These are phyloP conservation scores for Mus spretus DNA, from an alignment of 2,797 vertebrate species.

Conservation along the genomic window DNA sequence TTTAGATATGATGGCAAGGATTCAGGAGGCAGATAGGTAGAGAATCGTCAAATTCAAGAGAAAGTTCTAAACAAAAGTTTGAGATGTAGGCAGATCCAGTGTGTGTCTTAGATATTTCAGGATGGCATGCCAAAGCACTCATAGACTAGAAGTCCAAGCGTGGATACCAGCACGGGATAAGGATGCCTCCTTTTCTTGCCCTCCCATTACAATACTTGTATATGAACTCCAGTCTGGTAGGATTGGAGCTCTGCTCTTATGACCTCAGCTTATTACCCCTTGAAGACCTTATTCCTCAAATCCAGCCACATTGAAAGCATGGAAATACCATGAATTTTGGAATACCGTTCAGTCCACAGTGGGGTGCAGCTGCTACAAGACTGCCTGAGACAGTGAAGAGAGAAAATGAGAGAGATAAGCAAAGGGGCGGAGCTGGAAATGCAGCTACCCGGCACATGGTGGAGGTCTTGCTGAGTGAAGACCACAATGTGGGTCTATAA, in stretches of 20 bases:
- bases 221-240: neutral
- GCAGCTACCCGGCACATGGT: neutral
- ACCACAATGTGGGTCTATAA: neutral
- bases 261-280: neutral
- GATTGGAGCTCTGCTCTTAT: neutral
- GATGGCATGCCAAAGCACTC: neutral
- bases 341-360: neutral
- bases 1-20: neutral
- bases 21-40: neutral
- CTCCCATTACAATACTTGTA: neutral
- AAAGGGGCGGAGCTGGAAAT: neutral
- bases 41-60: neutral
- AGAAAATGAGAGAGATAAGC: neutral
- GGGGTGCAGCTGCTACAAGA: neutral
- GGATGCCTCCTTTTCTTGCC: too few species aligned
- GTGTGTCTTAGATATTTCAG: neutral
- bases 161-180: neutral
- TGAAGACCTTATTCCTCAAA: neutral
- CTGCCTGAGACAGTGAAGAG: neutral
- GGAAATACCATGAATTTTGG: neutral
- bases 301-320: too few species aligned
- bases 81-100: neutral
- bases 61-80: neutral
- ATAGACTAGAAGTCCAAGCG: neutral
- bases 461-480: too few species aligned